Evolutionary conservation across 2,113 vertebrate species (phyloP).

Genomic region (Tachuris rubrigastra): DNA sequence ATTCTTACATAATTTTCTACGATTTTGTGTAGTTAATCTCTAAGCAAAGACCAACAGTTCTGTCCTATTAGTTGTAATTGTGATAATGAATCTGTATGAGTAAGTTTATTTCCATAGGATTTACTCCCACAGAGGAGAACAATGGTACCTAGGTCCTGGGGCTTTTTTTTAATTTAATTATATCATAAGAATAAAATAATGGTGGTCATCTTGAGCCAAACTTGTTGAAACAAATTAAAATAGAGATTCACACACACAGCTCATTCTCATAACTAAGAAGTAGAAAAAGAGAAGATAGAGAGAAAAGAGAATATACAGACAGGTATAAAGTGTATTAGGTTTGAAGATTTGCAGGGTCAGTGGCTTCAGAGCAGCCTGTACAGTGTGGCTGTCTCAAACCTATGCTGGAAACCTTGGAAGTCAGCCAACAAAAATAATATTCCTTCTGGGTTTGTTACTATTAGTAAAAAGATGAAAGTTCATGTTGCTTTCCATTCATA

Average conservation of each 20-base stretch:
- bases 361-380: not conserved
- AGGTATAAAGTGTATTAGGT: not conserved
- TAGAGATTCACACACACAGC: accelerated
- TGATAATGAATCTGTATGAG: not conserved
- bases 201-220: not conserved
- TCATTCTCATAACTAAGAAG: not conserved
- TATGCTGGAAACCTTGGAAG: not conserved
- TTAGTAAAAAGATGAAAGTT: not conserved
- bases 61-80: not conserved
- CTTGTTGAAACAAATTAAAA: not conserved
- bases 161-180: not conserved
- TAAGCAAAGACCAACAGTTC: not conserved
- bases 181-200: not conserved
- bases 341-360: not conserved
- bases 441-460: not conserved
- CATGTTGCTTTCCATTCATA: not conserved
- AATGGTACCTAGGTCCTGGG: not conserved
- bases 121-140: not conserved
- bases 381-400: not conserved
- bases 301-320: not conserved
- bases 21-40: not conserved
- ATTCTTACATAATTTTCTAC: not conserved
- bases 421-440: not conserved
- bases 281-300: not conserved
- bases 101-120: not conserved